Evolutionary conservation across 2,797 vertebrate species (phyloP).

Genomic region (Labeo calbasu): DNA sequence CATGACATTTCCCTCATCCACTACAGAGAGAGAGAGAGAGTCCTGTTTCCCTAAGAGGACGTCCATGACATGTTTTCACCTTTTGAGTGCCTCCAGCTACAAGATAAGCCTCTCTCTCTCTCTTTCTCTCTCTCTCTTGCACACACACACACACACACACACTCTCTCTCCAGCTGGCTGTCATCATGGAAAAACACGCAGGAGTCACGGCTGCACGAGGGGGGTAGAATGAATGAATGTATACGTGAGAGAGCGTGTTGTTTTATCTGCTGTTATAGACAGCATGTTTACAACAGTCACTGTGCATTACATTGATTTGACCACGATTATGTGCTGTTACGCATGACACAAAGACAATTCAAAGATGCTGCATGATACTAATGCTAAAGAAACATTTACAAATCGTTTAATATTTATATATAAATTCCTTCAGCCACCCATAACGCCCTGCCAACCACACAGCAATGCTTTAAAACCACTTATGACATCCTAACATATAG

Average conservation of each 20-base stretch:
- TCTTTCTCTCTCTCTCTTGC: constrained; percentile 54
- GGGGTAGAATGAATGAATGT: background rate
- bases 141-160: constrained; percentile 26
- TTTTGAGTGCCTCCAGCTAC: constrained; percentile 77
- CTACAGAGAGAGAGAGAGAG: constrained; percentile 29
- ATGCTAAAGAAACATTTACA: background rate
- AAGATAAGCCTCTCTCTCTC: constrained; percentile 75
- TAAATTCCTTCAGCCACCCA: background rate
- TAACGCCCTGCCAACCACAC: background rate
- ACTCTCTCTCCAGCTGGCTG: background rate
- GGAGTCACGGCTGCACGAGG: constrained; percentile 26
- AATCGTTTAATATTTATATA: no score
- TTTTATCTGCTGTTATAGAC: background rate
- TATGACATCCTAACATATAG: no score
- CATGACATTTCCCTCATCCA: constrained; percentile 19
- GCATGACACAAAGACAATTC: background rate
- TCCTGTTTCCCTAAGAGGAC: constrained; percentile 68
- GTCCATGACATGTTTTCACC: constrained; percentile 76
- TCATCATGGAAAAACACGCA: constrained; percentile 30
- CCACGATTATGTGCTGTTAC: background rate
- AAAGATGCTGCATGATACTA: background rate
- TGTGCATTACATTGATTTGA: background rate
- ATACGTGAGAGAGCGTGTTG: background rate
- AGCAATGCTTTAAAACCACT: background rate
- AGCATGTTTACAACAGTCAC: background rate